Evolutionary conservation across 1,140 invertebrate genomes (phyloP), one percentile per base, ranked within the genome.

Genomic region (Sarcophaga peregrina): DNA sequence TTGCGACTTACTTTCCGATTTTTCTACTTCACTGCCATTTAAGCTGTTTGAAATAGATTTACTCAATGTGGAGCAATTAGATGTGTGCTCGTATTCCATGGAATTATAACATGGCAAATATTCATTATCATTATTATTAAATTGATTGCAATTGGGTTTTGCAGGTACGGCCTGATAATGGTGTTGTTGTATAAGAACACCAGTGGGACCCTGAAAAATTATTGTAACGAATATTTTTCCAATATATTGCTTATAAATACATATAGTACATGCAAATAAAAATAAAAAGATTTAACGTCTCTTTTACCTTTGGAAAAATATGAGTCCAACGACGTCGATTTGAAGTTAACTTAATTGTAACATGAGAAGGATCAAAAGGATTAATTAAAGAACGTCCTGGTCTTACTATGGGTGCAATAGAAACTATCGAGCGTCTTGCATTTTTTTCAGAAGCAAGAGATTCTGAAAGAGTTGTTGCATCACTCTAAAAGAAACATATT

Each of bases 311-410:
- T 5, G 98, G 98, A 91, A 99, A 99, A 83, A 99, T 98, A 90
- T 99, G 98, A 8, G 98, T 98, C 98, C 98, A 99, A 80, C 98
- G 92, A 75, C 98, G 92, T 76, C 98, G 92, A 91, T 99, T 99
- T 75, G 98, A 98, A 0, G 98, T 99, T 74, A 99, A 91, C 90
- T 98, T 98, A 81, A 99, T 97, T 50, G 97, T 97, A 82, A 99
- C 97, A 88, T 98, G 96, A 0, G 97, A 98, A 0, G 98, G 98
- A 90, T 98, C 97, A 91, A 99, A 99, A 0, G 98, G 98, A 92
- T 99, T 99, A 83, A 99, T 97, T 9, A 97, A 91, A 3, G 95
- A 95, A 82, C 95, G 91, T 7, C 95, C 94, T 0, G 95, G 94
- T 15, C 94, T 90, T 50, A 93, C 92, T 15, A 93, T 91, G 0